These are phyloP conservation scores for Dermatophagoides farinae DNA, from an alignment of 1,140 invertebrate genomes.

Conservation along the genomic window DNA sequence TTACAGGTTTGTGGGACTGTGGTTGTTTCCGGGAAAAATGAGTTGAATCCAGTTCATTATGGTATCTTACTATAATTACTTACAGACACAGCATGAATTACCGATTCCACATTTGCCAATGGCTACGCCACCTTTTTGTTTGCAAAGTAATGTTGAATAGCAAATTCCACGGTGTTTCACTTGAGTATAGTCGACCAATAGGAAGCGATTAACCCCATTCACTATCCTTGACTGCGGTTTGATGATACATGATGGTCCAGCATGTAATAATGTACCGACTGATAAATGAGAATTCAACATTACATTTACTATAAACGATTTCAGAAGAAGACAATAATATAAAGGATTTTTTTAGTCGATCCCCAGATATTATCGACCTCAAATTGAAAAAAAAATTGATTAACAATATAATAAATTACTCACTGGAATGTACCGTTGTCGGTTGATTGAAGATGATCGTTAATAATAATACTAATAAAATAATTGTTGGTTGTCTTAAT, in stretches of 20 bases:
- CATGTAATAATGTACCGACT: background rate
- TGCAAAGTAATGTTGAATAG: constrained; percentile 17
- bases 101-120: constrained; percentile 18
- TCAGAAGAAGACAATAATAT: too few species aligned
- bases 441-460: too few species aligned
- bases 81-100: constrained; percentile 21
- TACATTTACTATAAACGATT: too few species aligned
- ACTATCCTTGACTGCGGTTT: background rate
- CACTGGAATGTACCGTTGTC: too few species aligned
- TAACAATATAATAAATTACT: too few species aligned
- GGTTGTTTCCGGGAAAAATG: background rate
- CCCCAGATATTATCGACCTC: too few species aligned
- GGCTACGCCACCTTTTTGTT: constrained; percentile 17
- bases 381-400: too few species aligned
- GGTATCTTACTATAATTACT: constrained; percentile 10
- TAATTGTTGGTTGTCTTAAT: too few species aligned
- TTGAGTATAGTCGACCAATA: background rate
- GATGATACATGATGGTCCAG: constrained; percentile 3
- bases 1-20: constrained; percentile 17
- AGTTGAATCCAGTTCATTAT: background rate
- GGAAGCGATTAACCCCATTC: background rate
- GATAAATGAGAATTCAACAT: too few species aligned
- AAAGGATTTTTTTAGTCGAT: too few species aligned
- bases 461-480: too few species aligned
- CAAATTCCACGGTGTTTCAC: constrained; percentile 15